These are phyloP conservation scores for Ptychoptera albimana DNA, from an alignment of 2,888 invertebrate genomes.

Conservation along the genomic window DNA sequence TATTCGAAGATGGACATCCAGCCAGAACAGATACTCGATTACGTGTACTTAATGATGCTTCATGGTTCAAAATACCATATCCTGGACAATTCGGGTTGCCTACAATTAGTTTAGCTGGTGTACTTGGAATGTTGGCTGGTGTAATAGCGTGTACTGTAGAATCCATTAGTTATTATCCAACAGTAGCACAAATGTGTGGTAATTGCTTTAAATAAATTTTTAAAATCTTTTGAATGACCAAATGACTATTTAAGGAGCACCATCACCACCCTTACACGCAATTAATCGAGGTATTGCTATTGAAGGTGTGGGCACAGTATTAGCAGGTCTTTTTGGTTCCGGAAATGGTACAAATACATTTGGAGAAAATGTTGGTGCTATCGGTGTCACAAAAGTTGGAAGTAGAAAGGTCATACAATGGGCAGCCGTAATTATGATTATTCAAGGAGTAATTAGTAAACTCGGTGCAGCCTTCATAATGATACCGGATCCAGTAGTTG, in stretches of 20 bases:
- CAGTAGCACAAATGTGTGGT: constrained; percentile 73
- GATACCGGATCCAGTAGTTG: constrained; percentile 65
- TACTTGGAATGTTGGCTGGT: constrained; percentile 38
- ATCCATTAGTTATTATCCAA: constrained; percentile 79
- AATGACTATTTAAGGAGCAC: constrained; percentile 41
- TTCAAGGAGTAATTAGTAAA: constrained; percentile 60
- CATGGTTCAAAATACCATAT: constrained; percentile 69
- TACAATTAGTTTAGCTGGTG: constrained; percentile 42
- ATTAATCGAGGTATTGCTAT: constrained; percentile 75
- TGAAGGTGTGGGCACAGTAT: constrained; percentile 69
- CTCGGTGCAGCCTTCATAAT: constrained; percentile 65
- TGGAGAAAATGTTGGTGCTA: constrained; percentile 79
- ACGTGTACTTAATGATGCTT: constrained; percentile 50
- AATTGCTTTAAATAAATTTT: constrained; percentile 8
- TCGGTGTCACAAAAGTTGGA: constrained; percentile 72
- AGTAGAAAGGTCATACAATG: constrained; percentile 66
- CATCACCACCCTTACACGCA: constrained; percentile 71
- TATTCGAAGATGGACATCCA: constrained; percentile 47
- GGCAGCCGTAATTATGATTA: constrained; percentile 56
- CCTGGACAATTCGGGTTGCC: constrained; percentile 71
- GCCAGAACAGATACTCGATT: constrained; percentile 59
- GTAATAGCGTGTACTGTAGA: constrained; percentile 66
- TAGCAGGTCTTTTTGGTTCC: constrained; percentile 71
- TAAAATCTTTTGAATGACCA: no score
- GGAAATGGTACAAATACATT: constrained; percentile 82